Percentiles rank a stretch among this genome's conserved stretches.
Evolutionary conservation across 2,888 invertebrate genomes (phyloP).

Genomic region (Chalcis sispes): DNA sequence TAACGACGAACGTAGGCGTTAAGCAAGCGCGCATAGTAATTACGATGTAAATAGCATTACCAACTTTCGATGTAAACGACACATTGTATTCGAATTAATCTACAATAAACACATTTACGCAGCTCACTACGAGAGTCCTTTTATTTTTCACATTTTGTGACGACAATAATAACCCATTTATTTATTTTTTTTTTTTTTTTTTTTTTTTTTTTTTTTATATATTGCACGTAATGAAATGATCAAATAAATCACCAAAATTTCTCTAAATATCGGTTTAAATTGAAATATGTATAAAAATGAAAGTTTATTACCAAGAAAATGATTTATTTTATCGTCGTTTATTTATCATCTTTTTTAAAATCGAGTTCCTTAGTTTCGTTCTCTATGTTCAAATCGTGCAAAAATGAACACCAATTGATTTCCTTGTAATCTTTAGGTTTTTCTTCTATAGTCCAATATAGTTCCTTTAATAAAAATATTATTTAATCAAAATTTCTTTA

Average conservation of each 20-base stretch:
- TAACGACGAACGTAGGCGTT: slow-evolving; percentile 46
- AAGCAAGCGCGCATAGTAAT: slow-evolving; percentile 33
- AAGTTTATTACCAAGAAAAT: background rate
- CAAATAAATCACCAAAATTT: too few species aligned
- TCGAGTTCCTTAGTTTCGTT: slow-evolving; percentile 58
- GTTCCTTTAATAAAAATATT: slow-evolving; percentile 60
- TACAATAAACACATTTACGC: slow-evolving; percentile 55
- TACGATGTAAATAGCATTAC: slow-evolving; percentile 58
- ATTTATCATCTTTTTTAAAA: background rate
- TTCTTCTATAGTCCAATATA: slow-evolving; percentile 77
- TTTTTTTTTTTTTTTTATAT: too few species aligned
- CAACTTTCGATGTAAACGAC: slow-evolving; percentile 57
- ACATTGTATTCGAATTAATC: slow-evolving; percentile 57
- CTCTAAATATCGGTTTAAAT: too few species aligned
- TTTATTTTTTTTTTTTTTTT: too few species aligned
- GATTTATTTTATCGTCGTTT: background rate
- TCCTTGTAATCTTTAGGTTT: slow-evolving; percentile 73
- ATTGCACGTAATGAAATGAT: too few species aligned
- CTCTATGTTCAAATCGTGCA: slow-evolving; percentile 76
- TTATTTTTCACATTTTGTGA: too few species aligned
- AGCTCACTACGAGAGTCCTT: slow-evolving; percentile 3
- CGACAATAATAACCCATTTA: too few species aligned
- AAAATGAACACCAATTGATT: slow-evolving; percentile 77
- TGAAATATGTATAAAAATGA: too few species aligned
- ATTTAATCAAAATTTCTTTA: slow-evolving; percentile 20